A percentile compares a stretch with the other conserved stretches of the same genome.
These are phyloP conservation scores for Hipparchia sbordonii DNA, from an alignment of 2,888 invertebrate species.

Conservation along the genomic window DNA sequence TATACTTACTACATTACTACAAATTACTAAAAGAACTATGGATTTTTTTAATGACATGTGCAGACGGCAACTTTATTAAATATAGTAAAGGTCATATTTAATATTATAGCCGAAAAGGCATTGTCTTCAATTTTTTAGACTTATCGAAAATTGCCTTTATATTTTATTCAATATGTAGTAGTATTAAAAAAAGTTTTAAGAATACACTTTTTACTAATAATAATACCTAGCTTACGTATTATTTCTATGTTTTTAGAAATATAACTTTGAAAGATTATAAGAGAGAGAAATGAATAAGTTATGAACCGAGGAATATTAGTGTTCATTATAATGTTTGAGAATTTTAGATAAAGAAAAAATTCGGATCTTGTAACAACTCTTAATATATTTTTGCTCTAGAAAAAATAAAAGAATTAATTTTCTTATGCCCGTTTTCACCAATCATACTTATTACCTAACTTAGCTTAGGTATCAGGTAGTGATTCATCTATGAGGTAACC, in stretches of 20 bases:
- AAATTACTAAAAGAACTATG: too few species aligned
- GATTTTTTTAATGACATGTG: too few species aligned
- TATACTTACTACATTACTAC: too few species aligned
- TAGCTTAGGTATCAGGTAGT: too few species aligned
- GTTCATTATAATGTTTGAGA: too few species aligned
- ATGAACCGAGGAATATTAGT: neutral
- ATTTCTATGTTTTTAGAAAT: neutral
- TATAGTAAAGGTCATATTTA: too few species aligned
- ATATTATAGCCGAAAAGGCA: neutral
- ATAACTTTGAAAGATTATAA: neutral
- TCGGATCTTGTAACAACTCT: neutral
- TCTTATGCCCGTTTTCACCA: too few species aligned
- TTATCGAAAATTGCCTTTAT: neutral
- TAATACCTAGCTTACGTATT: neutral
- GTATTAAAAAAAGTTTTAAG: neutral
- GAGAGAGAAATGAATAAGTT: constrained; percentile 4
- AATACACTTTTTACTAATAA: neutral
- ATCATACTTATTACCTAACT: too few species aligned
- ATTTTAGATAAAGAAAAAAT: neutral
- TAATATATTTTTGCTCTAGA: too few species aligned
- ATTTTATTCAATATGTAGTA: neutral
- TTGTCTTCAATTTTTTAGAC: neutral
- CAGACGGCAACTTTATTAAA: too few species aligned
- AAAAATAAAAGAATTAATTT: too few species aligned
- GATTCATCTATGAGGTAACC: too few species aligned